A percentile compares a stretch with the other conserved stretches of the same genome.
These are phyloP conservation scores for Drosophila yooni DNA, from an alignment of 2,888 invertebrate genomes.

Conservation along the genomic window DNA sequence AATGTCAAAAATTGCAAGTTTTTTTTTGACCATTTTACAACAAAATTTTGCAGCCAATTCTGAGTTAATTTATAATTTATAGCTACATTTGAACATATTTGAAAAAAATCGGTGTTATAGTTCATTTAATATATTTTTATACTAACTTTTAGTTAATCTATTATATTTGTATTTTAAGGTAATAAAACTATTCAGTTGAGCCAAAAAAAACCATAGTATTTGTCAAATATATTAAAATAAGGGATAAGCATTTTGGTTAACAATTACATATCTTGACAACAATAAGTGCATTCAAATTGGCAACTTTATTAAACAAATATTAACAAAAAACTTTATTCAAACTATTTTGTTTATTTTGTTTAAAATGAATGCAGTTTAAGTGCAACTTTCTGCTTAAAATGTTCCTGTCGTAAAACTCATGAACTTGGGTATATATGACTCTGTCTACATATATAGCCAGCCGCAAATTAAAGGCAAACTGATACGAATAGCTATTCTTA, in stretches of 20 bases:
- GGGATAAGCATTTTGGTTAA: not conserved
- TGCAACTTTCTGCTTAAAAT: not conserved
- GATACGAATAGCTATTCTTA: conserved; percentile 6
- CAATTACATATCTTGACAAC: not conserved
- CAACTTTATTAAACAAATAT: not conserved
- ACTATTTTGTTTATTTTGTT: not conserved
- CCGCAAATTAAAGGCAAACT: conserved; percentile 12
- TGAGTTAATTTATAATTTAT: not conserved
- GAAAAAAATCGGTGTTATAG: not conserved
- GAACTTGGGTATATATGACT: not conserved
- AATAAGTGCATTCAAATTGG: not conserved
- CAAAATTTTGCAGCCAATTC: not conserved
- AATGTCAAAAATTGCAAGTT: not conserved
- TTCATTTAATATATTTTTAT: not conserved
- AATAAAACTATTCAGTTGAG: not conserved
- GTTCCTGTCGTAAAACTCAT: not conserved
- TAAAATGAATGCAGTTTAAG: not conserved
- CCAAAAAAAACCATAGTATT: not conserved
- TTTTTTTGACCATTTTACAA: not conserved
- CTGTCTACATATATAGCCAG: not conserved
- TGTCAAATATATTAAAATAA: not conserved
- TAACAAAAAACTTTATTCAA: not conserved
- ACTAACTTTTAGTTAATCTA: not conserved
- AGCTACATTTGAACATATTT: not conserved
- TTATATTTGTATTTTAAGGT: too few relatives aligned